phyloP scores from a whole-genome alignment of 64 coral and sea anemone species.

The Hydrozoanthus tunicans region DNA sequence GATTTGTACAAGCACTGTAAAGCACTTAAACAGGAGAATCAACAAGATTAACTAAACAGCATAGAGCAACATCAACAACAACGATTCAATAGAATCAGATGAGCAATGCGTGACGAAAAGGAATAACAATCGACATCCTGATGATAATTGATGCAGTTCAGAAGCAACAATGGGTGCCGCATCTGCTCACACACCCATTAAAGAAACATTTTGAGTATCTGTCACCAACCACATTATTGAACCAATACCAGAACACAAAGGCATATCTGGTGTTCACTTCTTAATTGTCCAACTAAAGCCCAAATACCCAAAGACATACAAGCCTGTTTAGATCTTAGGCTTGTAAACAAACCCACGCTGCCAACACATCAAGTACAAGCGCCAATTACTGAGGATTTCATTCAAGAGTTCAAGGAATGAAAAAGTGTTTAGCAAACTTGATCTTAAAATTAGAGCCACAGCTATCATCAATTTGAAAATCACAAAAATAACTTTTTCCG shows the following conservation, averaged over 20 bases:
- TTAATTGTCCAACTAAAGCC: background rate
- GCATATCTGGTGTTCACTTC: background rate
- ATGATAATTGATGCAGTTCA: background rate
- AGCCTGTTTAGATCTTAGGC: background rate
- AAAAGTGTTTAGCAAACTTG: background rate
- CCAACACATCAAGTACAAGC: background rate
- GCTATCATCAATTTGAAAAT: no score
- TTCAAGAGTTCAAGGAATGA: no score
- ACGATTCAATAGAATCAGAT: background rate
- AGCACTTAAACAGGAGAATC: background rate
- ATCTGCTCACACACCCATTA: background rate
- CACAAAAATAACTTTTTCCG: no score
- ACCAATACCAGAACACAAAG: background rate
- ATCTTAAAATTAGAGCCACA: no score
- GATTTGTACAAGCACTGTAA: background rate
- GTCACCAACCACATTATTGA: background rate
- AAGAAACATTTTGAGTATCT: background rate
- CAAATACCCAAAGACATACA: background rate
- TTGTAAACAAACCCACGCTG: background rate
- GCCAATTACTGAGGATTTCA: background rate
- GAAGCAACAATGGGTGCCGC: background rate
- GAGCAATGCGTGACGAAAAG: background rate
- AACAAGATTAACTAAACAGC: background rate
- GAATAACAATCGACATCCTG: background rate
- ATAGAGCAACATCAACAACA: background rate